Base-by-base conservation (phyloP, 2,113 vertebrate species). In the Myotis brandtii region DNA sequence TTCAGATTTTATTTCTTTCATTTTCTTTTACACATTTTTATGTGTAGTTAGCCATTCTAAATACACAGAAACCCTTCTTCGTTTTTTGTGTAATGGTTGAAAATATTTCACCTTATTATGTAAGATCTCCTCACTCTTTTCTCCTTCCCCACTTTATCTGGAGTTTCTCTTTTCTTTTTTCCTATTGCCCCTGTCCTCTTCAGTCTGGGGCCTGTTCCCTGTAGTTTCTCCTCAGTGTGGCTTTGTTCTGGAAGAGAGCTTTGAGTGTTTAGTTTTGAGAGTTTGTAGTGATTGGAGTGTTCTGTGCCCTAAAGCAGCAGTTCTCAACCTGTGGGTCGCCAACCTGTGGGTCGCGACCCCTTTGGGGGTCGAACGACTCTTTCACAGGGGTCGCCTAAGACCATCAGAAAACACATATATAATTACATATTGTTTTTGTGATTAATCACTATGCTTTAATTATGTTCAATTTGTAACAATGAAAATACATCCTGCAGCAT, bases 11-110 rank as follows among this genome's bases (percentile, higher is more conserved):
- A 89, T 25, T n/a, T 48, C 12, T 70, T 4, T 59, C 3, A 30
- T 90, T 93, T 70, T 73, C 21, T 81, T 91, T 50, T n/a, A 23
- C 16, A 80, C 12, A 25, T 75, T 87, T 92, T 84, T 94, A 72
- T 50, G 21, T 66, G 30, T 76, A 85, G n/a, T 88, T 92, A 86
- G 37, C 69, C 48, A 88, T 90, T 85, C 54, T 18, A 79, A 70
- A 27, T 84, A 83, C 40, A 34, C n/a, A 85, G 37, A 50, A 11
- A 67, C 72, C 27, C 9, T 56, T 88, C 76, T 69, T n/a, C 5
- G 54, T 40, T 50, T 85, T 94, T 59, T 76, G 10, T 79, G 34
- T 82, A 18, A 67, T 85, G 50, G 64, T 73, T 93, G 64, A 69
- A 72, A 93, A 56, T 73, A 30, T 11, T 13, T 67, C 48, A 20